A percentile compares a stretch with the other conserved stretches of the same genome.
phyloP scores from a whole-genome alignment of 2,113 vertebrate species.

The Micronycteris hirsuta region DNA sequence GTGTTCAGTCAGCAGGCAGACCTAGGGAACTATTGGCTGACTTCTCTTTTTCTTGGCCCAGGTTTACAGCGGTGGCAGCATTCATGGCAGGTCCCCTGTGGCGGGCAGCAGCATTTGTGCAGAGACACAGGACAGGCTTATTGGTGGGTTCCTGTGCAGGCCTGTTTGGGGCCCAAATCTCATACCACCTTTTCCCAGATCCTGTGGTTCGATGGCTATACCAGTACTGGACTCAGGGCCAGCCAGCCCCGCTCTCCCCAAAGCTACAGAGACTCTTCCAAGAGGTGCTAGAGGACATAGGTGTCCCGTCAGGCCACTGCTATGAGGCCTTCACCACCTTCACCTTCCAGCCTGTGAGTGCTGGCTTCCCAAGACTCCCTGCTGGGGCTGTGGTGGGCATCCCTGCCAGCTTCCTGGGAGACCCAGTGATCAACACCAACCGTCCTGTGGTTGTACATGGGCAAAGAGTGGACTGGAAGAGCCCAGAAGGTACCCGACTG shows the following conservation, averaged over 20 bases:
- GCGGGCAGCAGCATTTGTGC: constrained; percentile 80
- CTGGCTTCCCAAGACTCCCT: constrained; percentile 90
- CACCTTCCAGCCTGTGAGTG: constrained; percentile 91
- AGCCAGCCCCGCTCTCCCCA: constrained; percentile 69
- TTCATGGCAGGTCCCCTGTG: constrained; percentile 84
- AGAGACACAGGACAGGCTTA: constrained; percentile 85
- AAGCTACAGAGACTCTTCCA: constrained; percentile 79
- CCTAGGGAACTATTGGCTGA: constrained; percentile 33
- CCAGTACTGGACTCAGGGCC: constrained; percentile 89
- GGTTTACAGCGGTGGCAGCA: constrained; percentile 47
- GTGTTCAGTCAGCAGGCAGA: neutral
- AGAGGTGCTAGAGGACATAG: constrained; percentile 85
- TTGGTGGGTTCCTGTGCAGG: constrained; percentile 85
- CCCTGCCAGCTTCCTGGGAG: constrained; percentile 88
- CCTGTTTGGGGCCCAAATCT: constrained; percentile 86
- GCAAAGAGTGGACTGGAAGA: constrained; percentile 87
- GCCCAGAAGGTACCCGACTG: constrained; percentile 79
- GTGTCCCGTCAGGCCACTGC: constrained; percentile 57
- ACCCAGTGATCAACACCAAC: constrained; percentile 76
- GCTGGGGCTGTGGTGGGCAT: constrained; percentile 88
- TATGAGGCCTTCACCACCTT: constrained; percentile 88
- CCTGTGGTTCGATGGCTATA: constrained; percentile 84
- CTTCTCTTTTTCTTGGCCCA: constrained; percentile 64
- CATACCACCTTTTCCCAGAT: constrained; percentile 88
- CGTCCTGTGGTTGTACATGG: constrained; percentile 84